Percentiles rank a stretch among this genome's conserved stretches.
These are phyloP conservation scores for Toxotes chatareus DNA, from an alignment of 2,113 vertebrate species.

Conservation along the genomic window DNA sequence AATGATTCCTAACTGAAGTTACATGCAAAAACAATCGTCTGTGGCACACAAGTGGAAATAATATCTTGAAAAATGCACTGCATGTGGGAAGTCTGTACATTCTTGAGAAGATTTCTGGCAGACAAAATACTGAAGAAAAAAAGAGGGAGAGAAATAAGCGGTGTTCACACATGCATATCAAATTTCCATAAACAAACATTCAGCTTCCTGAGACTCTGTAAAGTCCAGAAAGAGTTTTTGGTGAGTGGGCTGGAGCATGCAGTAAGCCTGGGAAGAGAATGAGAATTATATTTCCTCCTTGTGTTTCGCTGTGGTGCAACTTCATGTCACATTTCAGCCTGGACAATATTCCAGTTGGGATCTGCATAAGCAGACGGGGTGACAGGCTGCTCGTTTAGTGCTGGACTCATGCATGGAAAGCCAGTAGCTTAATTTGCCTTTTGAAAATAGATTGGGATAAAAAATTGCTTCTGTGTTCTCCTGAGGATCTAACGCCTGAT, in stretches of 20 bases:
- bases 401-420: conserved; percentile 10
- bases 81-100: conserved; percentile 41
- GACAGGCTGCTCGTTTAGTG: conserved; percentile 4
- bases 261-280: not conserved
- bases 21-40: conserved; percentile 25
- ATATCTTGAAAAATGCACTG: conserved; percentile 20
- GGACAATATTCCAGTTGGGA: conserved; percentile 3
- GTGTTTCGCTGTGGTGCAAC: not conserved
- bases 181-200: conserved; percentile 83
- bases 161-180: conserved; percentile 62
- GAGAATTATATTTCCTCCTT: conserved; percentile 11
- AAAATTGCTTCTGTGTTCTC: not conserved
- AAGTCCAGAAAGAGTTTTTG: conserved; percentile 43
- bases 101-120: conserved; percentile 49
- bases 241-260: conserved; percentile 5
- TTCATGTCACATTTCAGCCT: conserved; percentile 25
- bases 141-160: conserved; percentile 52
- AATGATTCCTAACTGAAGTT: not conserved
- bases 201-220: conserved; percentile 65
- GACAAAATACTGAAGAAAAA: conserved; percentile 64
- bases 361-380: conserved; percentile 20
- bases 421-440: conserved; percentile 2
- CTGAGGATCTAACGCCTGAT: not conserved
- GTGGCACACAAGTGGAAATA: conserved; percentile 6
- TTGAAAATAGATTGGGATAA: not conserved